Evolutionary conservation across 2,797 vertebrate genomes (phyloP), one percentile per base, ranked within the genome.

Genomic region (Coluber constrictor): DNA sequence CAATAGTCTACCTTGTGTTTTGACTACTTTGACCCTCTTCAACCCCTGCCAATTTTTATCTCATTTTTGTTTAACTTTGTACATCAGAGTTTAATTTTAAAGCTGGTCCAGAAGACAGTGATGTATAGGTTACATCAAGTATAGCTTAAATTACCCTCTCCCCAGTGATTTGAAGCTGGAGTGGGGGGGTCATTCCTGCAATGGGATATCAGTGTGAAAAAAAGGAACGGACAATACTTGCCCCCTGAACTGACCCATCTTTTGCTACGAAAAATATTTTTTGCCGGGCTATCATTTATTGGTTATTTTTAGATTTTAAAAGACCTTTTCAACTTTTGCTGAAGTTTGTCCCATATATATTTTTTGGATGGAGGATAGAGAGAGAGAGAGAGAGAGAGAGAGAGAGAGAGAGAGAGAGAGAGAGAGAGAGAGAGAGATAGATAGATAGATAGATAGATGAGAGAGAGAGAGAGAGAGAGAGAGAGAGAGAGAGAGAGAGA

Each of bases 21-120:
- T 98, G 98, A 98, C 98, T 97, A 97, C 97, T 97, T 97, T 97
- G 98, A 98, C 98, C 98, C 98, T 98, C 97, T 95, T 98, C 98
- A 98, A 99, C 99, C 98, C 98, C 98, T 99, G 99, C 98, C 99
- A 98, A 98, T 99, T 98, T 99, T 98, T 98, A 98, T 99, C 98
- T 99, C 98, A 98, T 99, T 99, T 98, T 98, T 98, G 98, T 98
- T 99, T 98, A 99, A 99, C 98, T 99, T 99, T 98, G 98, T 99
- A 99, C 98, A 99, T 99, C 98, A 98, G 98, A 98, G 98, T 99
- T 99, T 99, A 99, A 99, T 99, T 99, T 98, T 99, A 99, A 99
- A 98, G 98, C 98, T 96, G 96, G 97, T 97, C 94, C 96, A 95
- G 97, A 94, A 98, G 99, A 99, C 99, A 99, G 98, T 99, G 99